These are phyloP conservation scores for Catalaphyllia jardinei DNA, from an alignment of 64 coral and sea anemone species.

Conservation along the genomic window DNA sequence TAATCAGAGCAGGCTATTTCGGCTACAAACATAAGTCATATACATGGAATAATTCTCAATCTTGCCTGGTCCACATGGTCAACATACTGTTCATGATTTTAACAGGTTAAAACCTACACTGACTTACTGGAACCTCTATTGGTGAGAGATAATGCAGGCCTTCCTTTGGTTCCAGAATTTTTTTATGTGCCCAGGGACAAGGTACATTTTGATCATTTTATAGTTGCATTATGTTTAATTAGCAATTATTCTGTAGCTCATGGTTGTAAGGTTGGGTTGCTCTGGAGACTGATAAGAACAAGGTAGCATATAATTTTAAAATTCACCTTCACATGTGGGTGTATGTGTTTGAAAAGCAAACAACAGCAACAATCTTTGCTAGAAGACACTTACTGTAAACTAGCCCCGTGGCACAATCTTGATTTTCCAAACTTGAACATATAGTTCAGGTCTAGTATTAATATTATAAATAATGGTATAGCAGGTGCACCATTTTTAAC, in stretches of 20 bases:
- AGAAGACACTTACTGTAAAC: too few relatives aligned
- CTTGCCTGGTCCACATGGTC: too few relatives aligned
- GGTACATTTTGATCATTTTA: slow-evolving; percentile 34
- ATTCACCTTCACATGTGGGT: too few relatives aligned
- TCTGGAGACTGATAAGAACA: too few relatives aligned
- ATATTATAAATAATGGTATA: background rate
- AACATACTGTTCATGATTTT: background rate
- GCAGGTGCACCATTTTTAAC: background rate
- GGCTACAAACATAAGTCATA: background rate
- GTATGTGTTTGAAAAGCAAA: too few relatives aligned
- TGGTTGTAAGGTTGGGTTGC: too few relatives aligned
- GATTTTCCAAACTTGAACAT: background rate
- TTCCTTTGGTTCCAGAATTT: slow-evolving; percentile 89
- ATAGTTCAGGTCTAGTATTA: background rate
- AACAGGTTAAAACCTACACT: slow-evolving; percentile 83
- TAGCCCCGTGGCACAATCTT: too few relatives aligned
- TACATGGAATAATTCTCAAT: too few relatives aligned
- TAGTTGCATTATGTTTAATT: background rate
- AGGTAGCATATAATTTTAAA: too few relatives aligned
- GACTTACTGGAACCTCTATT: slow-evolving; percentile 76
- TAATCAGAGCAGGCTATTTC: too few relatives aligned
- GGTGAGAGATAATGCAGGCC: slow-evolving; percentile 79
- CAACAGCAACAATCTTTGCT: too few relatives aligned
- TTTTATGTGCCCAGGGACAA: slow-evolving; percentile 95
- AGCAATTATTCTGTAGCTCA: too few relatives aligned